Evolutionary conservation across 1,140 invertebrate species (phyloP), one percentile per base, ranked within the genome.

Genomic region (Dolichoris vasculosae): DNA sequence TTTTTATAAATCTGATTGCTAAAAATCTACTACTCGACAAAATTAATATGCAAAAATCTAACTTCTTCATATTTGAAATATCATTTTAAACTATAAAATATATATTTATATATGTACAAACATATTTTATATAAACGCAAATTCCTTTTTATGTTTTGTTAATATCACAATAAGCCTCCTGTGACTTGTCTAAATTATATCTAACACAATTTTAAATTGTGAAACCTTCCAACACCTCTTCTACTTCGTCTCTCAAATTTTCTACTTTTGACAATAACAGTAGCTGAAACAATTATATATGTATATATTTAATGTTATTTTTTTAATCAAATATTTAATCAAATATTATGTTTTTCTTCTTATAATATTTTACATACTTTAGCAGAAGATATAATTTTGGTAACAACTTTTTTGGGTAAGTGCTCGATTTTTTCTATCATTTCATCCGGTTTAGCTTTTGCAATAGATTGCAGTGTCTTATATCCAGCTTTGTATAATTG

Each of bases 401-500:
- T 94, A 15, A 97, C 97, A 23, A 95, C 93, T 90, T 94, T 95
- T 30, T 93, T 91, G 0, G 96, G 95, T 89, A 98, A 94, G 90
- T 97, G 96, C 80, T 96, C 94, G 15, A 98, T 94, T 85, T 93
- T 92, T 69, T 95, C 91, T 0, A 95, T 93, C 69, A 98, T 93
- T 26, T 95, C 93, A 13, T 94, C 92, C 0, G 95, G 94, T 35
- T 95, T 93, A 7, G 96, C 95, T 87, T 95, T 95, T 26, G 97
- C 97, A 78, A 99, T 94, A 78, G 95, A 95, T 87, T 96, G 94
- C 15, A 98, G 91, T 9, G 95, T 95, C 91, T 95, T 96, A 91
- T 95, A 98, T 0, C 98, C 98, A 35, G 97, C 97, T 87, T 95
- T 95, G 90, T 95, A 96, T 11, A 99, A 92, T 91, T 98, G 97